Conservation (phyloP, 1,140 invertebrate genomes). For the Cyrtorhinus lividipennis region DNA sequence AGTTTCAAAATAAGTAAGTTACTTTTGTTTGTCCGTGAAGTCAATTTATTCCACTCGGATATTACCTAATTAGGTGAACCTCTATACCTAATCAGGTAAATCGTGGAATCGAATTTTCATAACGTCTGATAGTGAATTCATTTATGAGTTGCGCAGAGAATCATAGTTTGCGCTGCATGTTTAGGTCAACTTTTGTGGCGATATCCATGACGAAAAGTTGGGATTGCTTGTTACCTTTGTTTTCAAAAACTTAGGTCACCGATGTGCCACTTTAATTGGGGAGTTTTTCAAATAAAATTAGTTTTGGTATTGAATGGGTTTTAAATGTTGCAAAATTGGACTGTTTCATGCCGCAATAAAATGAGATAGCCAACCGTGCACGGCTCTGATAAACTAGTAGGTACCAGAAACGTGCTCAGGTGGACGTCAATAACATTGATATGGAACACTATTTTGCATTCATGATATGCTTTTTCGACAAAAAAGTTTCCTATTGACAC, state of each 20-base stretch:
- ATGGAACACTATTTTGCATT: not conserved
- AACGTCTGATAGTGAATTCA: too few relatives aligned
- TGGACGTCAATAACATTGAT: too few relatives aligned
- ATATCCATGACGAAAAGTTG: slow-evolving; percentile 14
- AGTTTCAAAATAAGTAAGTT: not conserved
- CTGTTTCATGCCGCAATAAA: too few relatives aligned
- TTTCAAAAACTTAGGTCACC: slow-evolving; percentile 18
- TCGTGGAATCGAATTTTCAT: not conserved
- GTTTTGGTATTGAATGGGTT: not conserved
- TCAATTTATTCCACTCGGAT: not conserved
- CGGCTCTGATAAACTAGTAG: not conserved
- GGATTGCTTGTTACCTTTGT: slow-evolving; percentile 22
- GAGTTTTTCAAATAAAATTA: too few relatives aligned
- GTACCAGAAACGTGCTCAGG: not conserved
- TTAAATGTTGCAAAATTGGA: not conserved
- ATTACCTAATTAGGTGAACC: slow-evolving; percentile 14
- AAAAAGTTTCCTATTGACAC: too few relatives aligned
- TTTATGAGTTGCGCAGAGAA: too few relatives aligned
- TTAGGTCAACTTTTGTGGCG: not conserved
- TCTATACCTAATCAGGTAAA: slow-evolving; percentile 13
- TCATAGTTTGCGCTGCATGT: too few relatives aligned
- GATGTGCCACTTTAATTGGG: not conserved
- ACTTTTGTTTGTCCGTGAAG: not conserved
- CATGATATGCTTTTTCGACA: not conserved
- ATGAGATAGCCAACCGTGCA: too few relatives aligned